phyloP scores from a whole-genome alignment of 2,113 vertebrate species.

The Copsychus sechellarum region DNA sequence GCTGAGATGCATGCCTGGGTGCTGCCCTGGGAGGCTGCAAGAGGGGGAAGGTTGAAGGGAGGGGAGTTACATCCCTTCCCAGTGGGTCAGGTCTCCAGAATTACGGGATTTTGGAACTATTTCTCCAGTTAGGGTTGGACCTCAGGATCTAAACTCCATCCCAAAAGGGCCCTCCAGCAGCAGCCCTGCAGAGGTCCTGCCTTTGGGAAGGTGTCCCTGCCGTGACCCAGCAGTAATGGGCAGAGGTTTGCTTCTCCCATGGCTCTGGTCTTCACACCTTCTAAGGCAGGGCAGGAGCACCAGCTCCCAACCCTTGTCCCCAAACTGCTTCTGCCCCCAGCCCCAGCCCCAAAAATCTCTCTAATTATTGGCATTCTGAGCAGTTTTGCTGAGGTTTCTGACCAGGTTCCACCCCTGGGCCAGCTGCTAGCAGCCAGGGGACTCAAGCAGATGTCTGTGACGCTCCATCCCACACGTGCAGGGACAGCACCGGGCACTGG shows the following conservation, averaged over 20 bases:
- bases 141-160: not conserved
- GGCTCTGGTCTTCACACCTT: not conserved
- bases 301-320: not conserved
- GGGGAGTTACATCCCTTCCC: not conserved
- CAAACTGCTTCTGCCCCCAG: not conserved
- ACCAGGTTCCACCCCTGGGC: not conserved
- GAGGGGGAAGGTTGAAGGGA: not conserved
- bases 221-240: not conserved
- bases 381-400: not conserved
- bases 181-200: not conserved
- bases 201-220: not conserved
- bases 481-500: fast-evolving
- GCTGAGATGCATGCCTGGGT: not conserved
- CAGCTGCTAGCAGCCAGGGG: not conserved
- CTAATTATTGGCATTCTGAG: not conserved
- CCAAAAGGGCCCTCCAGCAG: not conserved
- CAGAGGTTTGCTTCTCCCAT: not conserved
- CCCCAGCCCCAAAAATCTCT: not conserved
- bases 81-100: not conserved
- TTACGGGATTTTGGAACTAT: not conserved
- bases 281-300: fast-evolving
- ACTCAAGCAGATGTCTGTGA: not conserved
- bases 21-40: not conserved
- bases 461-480: fast-evolving
- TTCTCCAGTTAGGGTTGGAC: not conserved